These are phyloP conservation scores for Metellina segmentata DNA, from an alignment of 2,888 invertebrate species.

Conservation along the genomic window DNA sequence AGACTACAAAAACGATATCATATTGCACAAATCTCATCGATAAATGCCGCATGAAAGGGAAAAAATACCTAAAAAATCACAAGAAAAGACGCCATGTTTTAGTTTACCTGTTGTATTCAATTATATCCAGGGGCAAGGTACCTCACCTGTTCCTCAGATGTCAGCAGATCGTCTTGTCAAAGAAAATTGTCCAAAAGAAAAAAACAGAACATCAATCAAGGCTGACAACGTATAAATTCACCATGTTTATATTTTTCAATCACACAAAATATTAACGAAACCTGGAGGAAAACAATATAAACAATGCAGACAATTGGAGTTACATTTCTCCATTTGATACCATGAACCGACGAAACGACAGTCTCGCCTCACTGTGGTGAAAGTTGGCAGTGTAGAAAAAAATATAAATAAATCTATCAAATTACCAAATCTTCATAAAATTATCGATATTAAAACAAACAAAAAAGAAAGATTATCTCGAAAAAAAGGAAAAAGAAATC, in stretches of 20 bases:
- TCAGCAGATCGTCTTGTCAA: constrained; percentile 5
- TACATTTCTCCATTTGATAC: neutral
- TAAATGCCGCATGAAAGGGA: neutral
- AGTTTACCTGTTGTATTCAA: constrained; percentile 66
- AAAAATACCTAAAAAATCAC: constrained; percentile 3
- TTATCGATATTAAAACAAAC: too few species aligned
- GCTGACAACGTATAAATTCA: neutral
- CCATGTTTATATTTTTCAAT: neutral
- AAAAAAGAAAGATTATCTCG: too few species aligned
- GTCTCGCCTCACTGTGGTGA: neutral
- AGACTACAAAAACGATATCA: too few species aligned
- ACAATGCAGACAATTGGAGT: constrained; percentile 35
- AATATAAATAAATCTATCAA: too few species aligned
- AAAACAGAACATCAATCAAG: constrained; percentile 11
- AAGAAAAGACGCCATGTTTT: constrained; percentile 70
- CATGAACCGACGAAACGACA: neutral
- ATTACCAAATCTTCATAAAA: too few species aligned
- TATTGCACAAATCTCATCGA: too few species aligned
- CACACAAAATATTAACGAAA: neutral
- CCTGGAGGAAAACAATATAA: constrained; percentile 15
- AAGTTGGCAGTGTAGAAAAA: neutral
- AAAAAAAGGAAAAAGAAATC: too few species aligned
- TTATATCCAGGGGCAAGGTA: constrained; percentile 52
- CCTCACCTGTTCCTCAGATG: constrained; percentile 67
- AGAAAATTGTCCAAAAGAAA: constrained; percentile 17